Evolutionary conservation across 2,888 invertebrate species (phyloP), one percentile per base, ranked within the genome.

Genomic region (Chymomyza fuscimana): DNA sequence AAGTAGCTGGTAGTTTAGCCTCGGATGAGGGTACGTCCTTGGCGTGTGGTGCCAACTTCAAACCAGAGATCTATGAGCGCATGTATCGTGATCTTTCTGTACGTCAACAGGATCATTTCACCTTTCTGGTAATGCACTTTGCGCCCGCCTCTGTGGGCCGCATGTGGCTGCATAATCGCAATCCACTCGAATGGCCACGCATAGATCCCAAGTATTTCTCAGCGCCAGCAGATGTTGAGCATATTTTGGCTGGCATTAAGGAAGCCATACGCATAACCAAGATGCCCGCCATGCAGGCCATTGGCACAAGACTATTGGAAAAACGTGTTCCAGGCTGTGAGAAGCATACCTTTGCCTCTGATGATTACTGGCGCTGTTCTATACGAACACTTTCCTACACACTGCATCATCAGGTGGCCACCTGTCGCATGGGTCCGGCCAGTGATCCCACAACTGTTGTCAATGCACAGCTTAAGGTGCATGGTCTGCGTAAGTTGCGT

Each of bases 61-160:
- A 92, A 16, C 92, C 94, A 1, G 91, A 93, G 40, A 91, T 94
- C 19, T 94, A 94, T 82, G 86, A 94, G 19, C 90, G 91, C 62
- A 93, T 94, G 46, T 95, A 93, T 88, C 93, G 93, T 61, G 91
- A 93, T 0, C 87, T 95, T 16, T 91, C 90, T 12, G 90, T 93
- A 0, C n/a, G 63, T 0, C 69, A 82, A 91, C 78, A 78, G 66
- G 95, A 93, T 92, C 93, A 93, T 16, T 95, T 93, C 92, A 93
- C 93, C 59, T 91, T 94, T 15, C 93, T 95, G 65, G 94, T 95
- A 0, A 95, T 96, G 92, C 91, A 96, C 40, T 93, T 96, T 63
- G 94, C 95, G 87, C 97, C 97, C 0, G 94, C 94, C 88, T 96
- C 96, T 15, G 92, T 93, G 22, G 97, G 97, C 0, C 93, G 93